These are phyloP conservation scores for Pogonocherus hispidulus DNA, from an alignment of 2,888 invertebrate genomes.

Conservation along the genomic window DNA sequence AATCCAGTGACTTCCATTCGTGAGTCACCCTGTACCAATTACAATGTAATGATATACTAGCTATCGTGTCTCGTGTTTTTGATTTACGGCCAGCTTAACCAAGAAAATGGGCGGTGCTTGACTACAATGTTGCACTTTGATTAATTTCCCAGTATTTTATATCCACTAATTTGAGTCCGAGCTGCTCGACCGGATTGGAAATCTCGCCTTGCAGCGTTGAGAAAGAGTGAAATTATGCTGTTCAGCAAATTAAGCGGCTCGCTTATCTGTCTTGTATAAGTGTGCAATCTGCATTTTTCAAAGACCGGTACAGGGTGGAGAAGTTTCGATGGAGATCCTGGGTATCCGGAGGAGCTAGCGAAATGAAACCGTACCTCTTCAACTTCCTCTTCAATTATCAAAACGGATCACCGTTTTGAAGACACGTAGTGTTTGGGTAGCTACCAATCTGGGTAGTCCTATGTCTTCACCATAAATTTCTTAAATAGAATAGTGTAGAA, in stretches of 20 bases:
- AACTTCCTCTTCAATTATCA: too few species aligned
- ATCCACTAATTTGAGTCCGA: neutral
- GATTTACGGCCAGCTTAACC: conserved; percentile 15
- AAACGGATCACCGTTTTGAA: too few species aligned
- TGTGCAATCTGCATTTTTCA: neutral
- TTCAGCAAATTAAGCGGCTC: neutral
- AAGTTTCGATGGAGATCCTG: too few species aligned
- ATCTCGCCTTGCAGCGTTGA: neutral
- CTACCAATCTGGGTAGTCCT: too few species aligned
- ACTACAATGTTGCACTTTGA: conserved; percentile 17
- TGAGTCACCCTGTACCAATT: neutral
- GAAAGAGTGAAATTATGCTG: neutral
- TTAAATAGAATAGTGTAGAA: too few species aligned
- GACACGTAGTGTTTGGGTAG: too few species aligned
- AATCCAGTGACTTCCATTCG: too few species aligned
- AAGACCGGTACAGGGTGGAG: too few species aligned
- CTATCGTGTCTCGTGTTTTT: conserved; percentile 13
- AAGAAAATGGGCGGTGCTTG: conserved; percentile 2
- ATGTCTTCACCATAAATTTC: too few species aligned
- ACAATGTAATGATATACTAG: neutral
- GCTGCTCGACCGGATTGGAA: neutral
- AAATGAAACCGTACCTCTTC: too few species aligned
- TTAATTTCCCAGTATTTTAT: conserved; percentile 10
- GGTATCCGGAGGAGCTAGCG: too few species aligned
- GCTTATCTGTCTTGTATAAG: neutral